Evolutionary conservation across 2,113 vertebrate genomes (phyloP), one percentile per base, ranked within the genome.

Genomic region (Myrmecophaga tridactyla): DNA sequence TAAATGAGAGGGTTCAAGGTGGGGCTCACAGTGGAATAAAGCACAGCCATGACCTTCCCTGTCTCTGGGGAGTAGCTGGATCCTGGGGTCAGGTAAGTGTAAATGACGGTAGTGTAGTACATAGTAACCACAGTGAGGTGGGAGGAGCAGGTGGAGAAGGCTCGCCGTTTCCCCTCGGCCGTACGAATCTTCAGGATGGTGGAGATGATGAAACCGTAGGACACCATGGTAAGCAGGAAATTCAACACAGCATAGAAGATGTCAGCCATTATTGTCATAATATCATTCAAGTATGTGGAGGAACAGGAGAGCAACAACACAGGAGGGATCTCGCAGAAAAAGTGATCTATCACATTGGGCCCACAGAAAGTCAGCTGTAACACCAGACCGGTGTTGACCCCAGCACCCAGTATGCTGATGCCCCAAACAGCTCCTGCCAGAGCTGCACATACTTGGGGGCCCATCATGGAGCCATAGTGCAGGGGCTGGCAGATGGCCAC

Each of bases 1-100:
- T 97, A 97, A 36, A 97, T 86, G 70, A 96, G 87, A 31, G 96
- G 94, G 60, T 97, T 97, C 27, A 96, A 34, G 46, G 95, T 90
- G 41, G 95, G 95, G 13, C 94, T 92, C 8, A 96, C 86, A 13
- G 92, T 67, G 34, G 90, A 96, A 34, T 97, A 97, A 34, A 97
- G 53, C 21, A 93, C 63, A 83, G 95, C 95, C 36, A 96, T 72
- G 9, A 93, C 10, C 27, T 94, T 95, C 48, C 92, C 94, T 4
- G 67, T 69, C 27, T 96, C 53, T n/a, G 87, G 51, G 12, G 90
- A 93, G 43, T 96, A 97, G 51, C 86, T 95, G 18, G 86, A 94
- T 7, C 65, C 84, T 89, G 80, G 96, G 69, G 41, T 69, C 43
- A 97, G 76, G 31, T 96, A 97, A 10, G 94, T 97, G 36, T 93